Percentiles rank a stretch among this genome's conserved stretches.
phyloP scores from a whole-genome alignment of 2,888 invertebrate species.

The Drosophila hamatofila region DNA sequence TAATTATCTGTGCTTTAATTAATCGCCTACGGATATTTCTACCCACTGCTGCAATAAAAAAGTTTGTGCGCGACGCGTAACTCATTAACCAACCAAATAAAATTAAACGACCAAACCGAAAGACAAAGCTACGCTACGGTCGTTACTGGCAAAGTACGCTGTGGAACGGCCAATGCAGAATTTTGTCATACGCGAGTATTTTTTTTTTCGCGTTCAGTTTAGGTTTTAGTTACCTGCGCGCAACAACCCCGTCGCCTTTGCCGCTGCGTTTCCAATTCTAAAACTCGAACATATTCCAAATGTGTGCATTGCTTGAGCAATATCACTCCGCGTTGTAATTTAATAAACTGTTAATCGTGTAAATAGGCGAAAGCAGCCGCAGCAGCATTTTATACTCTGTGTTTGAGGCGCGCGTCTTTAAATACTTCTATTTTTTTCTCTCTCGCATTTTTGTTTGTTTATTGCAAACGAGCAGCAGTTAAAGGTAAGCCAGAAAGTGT shows the following conservation, averaged over 20 bases:
- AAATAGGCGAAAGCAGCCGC: slow-evolving; percentile 61
- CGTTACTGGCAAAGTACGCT: slow-evolving; percentile 63
- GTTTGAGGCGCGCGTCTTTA: slow-evolving; percentile 36
- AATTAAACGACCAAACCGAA: slow-evolving; percentile 35
- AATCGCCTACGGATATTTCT: background rate
- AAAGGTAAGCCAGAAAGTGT: slow-evolving; percentile 42
- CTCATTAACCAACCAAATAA: slow-evolving; percentile 21
- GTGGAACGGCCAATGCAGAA: slow-evolving; percentile 62
- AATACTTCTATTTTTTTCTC: background rate
- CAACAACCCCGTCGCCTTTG: slow-evolving; percentile 69
- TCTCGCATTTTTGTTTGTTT: slow-evolving; percentile 15
- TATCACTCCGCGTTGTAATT: slow-evolving; percentile 29
- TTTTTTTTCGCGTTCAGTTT: slow-evolving; percentile 80
- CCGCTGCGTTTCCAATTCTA: slow-evolving; percentile 41
- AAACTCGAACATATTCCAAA: slow-evolving; percentile 35
- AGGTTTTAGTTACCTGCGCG: slow-evolving; percentile 77
- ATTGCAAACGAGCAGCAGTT: slow-evolving; percentile 31
- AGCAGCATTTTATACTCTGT: slow-evolving; percentile 30
- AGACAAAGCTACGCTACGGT: slow-evolving; percentile 75
- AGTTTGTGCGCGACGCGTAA: slow-evolving; percentile 8
- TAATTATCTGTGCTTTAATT: slow-evolving; percentile 17
- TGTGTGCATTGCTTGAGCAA: slow-evolving; percentile 19
- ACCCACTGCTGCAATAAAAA: background rate
- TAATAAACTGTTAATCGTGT: slow-evolving; percentile 21
- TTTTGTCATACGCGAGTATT: slow-evolving; percentile 68